Conservation (phyloP, 2,113 vertebrate genomes). For the Percopsis transmontana region DNA sequence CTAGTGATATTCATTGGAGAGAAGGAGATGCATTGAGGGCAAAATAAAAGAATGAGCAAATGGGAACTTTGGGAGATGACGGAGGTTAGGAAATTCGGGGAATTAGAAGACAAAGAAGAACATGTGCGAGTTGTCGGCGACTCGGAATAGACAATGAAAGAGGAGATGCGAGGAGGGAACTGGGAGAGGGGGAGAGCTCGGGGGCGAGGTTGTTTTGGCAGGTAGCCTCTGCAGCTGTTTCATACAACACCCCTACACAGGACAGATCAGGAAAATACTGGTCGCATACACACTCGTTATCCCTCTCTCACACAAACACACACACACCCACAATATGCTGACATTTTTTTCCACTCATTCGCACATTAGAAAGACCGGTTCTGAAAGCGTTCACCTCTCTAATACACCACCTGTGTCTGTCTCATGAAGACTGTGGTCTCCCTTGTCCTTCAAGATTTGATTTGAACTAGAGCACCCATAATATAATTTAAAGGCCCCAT, state of each 20-base stretch:
- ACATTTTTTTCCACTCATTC: neutral
- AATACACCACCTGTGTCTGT: neutral
- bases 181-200: conserved; percentile 25
- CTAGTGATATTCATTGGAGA: neutral
- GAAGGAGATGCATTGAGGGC: conserved; percentile 7
- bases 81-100: conserved; percentile 35
- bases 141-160: conserved; percentile 50
- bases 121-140: conserved; percentile 21
- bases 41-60: conserved; percentile 6
- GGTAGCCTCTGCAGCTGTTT: conserved; percentile 59
- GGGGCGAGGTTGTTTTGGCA: conserved; percentile 62
- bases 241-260: conserved; percentile 34
- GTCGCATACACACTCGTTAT: conserved; percentile 23
- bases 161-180: conserved; percentile 1
- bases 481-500: no score
- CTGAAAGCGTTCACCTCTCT: neutral
- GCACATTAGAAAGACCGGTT: neutral
- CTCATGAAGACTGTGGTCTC: no score
- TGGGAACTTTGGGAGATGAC: conserved; percentile 33
- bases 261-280: conserved; percentile 55
- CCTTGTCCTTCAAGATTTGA: no score
- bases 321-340: neutral
- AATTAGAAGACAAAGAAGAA: conserved; percentile 37
- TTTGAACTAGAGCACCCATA: no score
- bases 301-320: conserved; percentile 6